Percentiles rank a stretch among this genome's conserved stretches.
These are phyloP conservation scores for Okamejei kenojei DNA, from an alignment of 2,797 vertebrate genomes.

Conservation along the genomic window DNA sequence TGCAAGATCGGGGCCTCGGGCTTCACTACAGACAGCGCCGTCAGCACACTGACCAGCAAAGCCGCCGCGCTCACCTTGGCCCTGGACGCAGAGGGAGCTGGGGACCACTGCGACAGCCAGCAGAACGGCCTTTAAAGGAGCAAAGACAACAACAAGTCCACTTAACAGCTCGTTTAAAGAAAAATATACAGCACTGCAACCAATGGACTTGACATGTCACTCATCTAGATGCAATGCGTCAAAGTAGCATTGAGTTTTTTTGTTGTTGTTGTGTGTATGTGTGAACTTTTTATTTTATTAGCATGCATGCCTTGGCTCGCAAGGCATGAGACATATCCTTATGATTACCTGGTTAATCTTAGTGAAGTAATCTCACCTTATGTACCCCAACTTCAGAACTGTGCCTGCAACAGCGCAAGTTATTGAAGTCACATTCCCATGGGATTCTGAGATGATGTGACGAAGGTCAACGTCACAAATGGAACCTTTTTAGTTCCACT, in stretches of 20 bases:
- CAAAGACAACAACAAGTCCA: background rate
- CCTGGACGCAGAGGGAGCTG: slow-evolving; percentile 67
- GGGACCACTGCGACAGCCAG: slow-evolving; percentile 73
- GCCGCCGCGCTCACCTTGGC: slow-evolving; percentile 75
- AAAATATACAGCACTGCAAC: slow-evolving; percentile 23
- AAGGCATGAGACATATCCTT: slow-evolving; percentile 80
- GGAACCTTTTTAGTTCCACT: slow-evolving; percentile 35
- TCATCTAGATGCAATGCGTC: slow-evolving; percentile 32
- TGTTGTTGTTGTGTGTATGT: slow-evolving; percentile 93
- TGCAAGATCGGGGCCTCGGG: slow-evolving; percentile 73
- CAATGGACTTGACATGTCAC: slow-evolving; percentile 18
- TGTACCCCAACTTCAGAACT: slow-evolving; percentile 58
- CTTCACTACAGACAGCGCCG: slow-evolving; percentile 69
- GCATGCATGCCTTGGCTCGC: slow-evolving; percentile 97
- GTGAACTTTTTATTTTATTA: slow-evolving; percentile 97
- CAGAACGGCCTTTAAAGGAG: slow-evolving; percentile 62
- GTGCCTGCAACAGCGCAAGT: slow-evolving; percentile 24
- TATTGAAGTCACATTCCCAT: slow-evolving; percentile 33
- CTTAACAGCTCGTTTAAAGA: background rate
- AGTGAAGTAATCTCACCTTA: slow-evolving; percentile 71
- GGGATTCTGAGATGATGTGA: slow-evolving; percentile 36
- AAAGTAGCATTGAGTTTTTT: slow-evolving; percentile 80
- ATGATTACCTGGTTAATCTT: slow-evolving; percentile 81
- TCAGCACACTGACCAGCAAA: slow-evolving; percentile 80
- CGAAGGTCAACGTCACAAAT: slow-evolving; percentile 24